These are phyloP conservation scores for Piscicola geometra DNA, from an alignment of 2,888 invertebrate genomes.

Conservation along the genomic window DNA sequence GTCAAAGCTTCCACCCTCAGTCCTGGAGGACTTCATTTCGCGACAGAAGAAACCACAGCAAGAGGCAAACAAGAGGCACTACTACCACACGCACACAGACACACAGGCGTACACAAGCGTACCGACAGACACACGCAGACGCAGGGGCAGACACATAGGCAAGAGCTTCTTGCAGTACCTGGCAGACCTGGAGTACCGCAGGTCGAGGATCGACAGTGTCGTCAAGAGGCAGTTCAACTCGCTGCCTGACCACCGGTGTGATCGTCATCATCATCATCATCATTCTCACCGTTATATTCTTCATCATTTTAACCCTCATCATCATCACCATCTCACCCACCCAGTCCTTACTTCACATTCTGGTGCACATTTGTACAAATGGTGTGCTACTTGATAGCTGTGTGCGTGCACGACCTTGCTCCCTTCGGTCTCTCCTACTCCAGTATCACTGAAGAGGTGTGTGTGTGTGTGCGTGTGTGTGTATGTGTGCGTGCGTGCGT, in stretches of 20 bases:
- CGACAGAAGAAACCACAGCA: neutral
- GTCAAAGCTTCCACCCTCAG: neutral
- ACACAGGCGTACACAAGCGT: neutral
- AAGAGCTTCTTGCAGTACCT: slow-evolving; percentile 71
- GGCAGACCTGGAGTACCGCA: slow-evolving; percentile 64
- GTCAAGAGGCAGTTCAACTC: slow-evolving; percentile 74
- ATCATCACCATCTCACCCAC: slow-evolving; percentile 38
- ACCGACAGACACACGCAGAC: neutral
- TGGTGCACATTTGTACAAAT: slow-evolving; percentile 97
- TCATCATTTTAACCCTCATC: slow-evolving; percentile 39
- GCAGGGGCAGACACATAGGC: slow-evolving; percentile 65
- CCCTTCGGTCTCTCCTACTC: slow-evolving; percentile 83
- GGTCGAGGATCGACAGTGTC: slow-evolving; percentile 61
- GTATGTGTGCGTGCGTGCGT: neutral
- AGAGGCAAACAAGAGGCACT: neutral
- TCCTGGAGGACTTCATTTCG: neutral
- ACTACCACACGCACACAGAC: neutral
- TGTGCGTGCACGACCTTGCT: slow-evolving; percentile 89
- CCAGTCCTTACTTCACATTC: slow-evolving; percentile 91
- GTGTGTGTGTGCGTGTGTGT: neutral
- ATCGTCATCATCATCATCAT: too few relatives aligned
- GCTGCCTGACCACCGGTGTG: slow-evolving; percentile 71
- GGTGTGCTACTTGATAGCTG: slow-evolving; percentile 78
- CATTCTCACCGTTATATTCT: neutral
- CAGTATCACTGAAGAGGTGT: slow-evolving; percentile 56